Evolutionary conservation across 2,113 vertebrate genomes (phyloP), one percentile per base, ranked within the genome.

Genomic region (Dendrocopos noguchii): DNA sequence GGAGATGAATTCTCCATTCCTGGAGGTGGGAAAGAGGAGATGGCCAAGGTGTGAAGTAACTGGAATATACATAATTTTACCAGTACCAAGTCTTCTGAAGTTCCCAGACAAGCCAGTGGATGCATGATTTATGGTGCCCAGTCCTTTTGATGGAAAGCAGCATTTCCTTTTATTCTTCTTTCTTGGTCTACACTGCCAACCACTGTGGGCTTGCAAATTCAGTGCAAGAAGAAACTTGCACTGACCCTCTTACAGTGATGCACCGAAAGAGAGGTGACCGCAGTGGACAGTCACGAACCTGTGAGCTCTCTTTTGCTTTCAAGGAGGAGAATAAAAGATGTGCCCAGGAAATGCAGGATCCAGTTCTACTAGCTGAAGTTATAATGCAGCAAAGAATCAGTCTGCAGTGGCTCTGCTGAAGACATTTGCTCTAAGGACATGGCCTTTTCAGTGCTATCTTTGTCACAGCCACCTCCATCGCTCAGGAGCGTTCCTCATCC

Each of bases 1-100:
- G 36, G 60, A 87, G 64, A 93, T 88, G 70, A 80, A 72, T 85
- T 95, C 87, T 74, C 75, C 91, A 33, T 63, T 85, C 84, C 44
- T 53, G 72, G 61, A 91, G 79, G 57, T 87, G 87, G 76, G 68
- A 91, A 81, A 2, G 25, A 84, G 44, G 39, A 88, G 65, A 89
- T 13, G 44, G 65, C 15, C 44, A 64, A 91, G 79, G 68, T 52
- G 65, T 33, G 18, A 91, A 84, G 47, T 67, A 77, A 96, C 67
- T 39, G 36, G 21, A 80, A 55, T 27, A n/a, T 19, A 27, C 21
- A 20, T 15, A 52, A 71, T 47, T 84, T 25, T 27, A 72, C 28
- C 59, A 73, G 74, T 56, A 88, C 29, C 29, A 21, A 22, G 24
- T 12, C 29, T 42, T 84, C 34, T 60, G 34, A 77, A 76, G 64